Evolutionary conservation across 2,797 vertebrate genomes (phyloP).

Genomic region (Poeciliopsis paucimaculata): DNA sequence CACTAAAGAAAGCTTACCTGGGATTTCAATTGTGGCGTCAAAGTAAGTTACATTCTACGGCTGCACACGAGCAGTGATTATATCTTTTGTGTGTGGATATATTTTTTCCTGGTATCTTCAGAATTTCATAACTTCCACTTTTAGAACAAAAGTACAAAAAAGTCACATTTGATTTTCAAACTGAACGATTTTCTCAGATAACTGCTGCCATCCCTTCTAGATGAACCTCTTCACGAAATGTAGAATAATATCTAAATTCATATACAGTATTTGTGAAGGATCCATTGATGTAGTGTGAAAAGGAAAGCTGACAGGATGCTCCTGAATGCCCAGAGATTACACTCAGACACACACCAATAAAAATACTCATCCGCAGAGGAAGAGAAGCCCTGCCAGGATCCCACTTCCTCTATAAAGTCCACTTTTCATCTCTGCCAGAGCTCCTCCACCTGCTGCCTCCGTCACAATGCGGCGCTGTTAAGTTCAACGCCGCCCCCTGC

Average conservation of each 20-base stretch:
- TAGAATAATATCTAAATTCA: neutral
- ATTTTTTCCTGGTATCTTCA: neutral
- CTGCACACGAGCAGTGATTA: neutral
- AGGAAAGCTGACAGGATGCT: slow-evolving; percentile 12
- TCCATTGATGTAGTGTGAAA: neutral
- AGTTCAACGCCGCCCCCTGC: slow-evolving; percentile 61
- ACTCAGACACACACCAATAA: slow-evolving; percentile 1
- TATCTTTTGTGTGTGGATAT: neutral
- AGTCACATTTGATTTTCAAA: neutral
- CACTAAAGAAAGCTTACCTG: slow-evolving; percentile 42
- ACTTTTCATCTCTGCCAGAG: neutral
- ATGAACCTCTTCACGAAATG: neutral
- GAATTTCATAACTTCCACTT: neutral
- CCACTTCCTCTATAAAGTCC: slow-evolving; percentile 5
- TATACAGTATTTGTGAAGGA: neutral
- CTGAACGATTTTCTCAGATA: neutral
- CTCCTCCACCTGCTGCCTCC: neutral
- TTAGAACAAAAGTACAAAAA: neutral
- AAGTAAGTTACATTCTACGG: slow-evolving; percentile 15
- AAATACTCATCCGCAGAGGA: neutral
- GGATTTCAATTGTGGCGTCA: slow-evolving; percentile 38
- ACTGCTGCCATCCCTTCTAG: neutral
- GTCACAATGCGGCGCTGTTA: neutral
- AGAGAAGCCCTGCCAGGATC: slow-evolving; percentile 1
- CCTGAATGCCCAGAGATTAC: slow-evolving; percentile 4